A percentile compares a stretch with the other conserved stretches of the same genome.
Conservation (phyloP, 2,888 invertebrate genomes). For the Drosophila diplacantha region DNA sequence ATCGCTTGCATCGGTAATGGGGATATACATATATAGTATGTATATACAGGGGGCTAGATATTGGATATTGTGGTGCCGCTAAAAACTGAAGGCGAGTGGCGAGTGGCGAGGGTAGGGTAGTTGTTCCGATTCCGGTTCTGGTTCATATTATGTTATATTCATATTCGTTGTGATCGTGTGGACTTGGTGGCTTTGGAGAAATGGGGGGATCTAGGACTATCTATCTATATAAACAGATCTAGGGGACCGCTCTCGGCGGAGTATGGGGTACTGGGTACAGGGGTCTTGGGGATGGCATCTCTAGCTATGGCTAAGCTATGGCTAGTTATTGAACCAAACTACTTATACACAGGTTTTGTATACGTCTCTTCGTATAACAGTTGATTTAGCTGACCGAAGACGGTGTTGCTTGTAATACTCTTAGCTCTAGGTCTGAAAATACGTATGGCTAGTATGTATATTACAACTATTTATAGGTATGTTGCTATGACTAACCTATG, state of each 20-base stretch:
- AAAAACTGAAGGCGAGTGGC: slow-evolving; percentile 25
- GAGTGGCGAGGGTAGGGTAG: slow-evolving; percentile 14
- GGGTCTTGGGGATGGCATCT: slow-evolving; percentile 2
- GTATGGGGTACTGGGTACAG: neutral
- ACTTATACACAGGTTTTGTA: slow-evolving; percentile 42
- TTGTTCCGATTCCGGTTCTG: slow-evolving; percentile 15
- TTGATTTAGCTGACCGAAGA: slow-evolving; percentile 14
- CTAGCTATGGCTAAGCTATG: slow-evolving; percentile 17
- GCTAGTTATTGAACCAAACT: slow-evolving; percentile 48
- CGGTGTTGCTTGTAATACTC: slow-evolving; percentile 16
- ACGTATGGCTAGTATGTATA: slow-evolving; percentile 33
- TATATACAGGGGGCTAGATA: slow-evolving; percentile 6
- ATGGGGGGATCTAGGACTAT: slow-evolving; percentile 8
- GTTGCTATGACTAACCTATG: slow-evolving; percentile 46
- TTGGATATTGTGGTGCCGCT: slow-evolving; percentile 43
- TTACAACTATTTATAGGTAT: slow-evolving; percentile 35
- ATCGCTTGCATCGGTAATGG: slow-evolving; percentile 13
- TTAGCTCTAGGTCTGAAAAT: slow-evolving; percentile 43
- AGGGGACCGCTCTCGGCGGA: neutral
- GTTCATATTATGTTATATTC: slow-evolving; percentile 20
- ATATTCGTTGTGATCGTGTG: slow-evolving; percentile 31
- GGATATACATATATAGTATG: slow-evolving; percentile 23
- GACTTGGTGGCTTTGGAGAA: slow-evolving; percentile 19
- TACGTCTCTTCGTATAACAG: slow-evolving; percentile 14
- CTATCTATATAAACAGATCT: slow-evolving; percentile 20